Percentiles rank a stretch among this genome's conserved stretches.
phyloP scores from a whole-genome alignment of 2,888 invertebrate genomes.

The Dorcus parallelipipedus region DNA sequence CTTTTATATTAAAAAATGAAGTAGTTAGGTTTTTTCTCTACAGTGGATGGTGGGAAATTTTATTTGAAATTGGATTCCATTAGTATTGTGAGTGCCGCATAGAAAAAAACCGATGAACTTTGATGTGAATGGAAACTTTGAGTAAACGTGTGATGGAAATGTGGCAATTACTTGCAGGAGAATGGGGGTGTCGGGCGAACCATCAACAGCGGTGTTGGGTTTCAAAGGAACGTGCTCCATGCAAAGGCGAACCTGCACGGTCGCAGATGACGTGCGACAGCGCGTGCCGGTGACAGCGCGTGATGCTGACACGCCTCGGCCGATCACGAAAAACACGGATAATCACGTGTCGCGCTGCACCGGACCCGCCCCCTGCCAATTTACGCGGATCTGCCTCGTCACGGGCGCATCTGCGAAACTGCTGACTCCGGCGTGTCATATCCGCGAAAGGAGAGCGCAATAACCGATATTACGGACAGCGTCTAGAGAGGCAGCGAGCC shows the following conservation, averaged over 20 bases:
- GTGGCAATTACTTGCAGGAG: not conserved
- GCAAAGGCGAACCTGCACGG: not conserved
- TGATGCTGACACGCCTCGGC: conserved; percentile 37
- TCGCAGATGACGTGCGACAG: conserved; percentile 14
- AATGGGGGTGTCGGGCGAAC: not conserved
- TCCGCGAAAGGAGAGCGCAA: conserved; percentile 1
- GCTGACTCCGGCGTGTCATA: not conserved
- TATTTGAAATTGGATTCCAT: too few relatives aligned
- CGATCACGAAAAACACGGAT: conserved; percentile 40
- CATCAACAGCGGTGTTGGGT: too few relatives aligned
- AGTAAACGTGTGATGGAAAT: too few relatives aligned
- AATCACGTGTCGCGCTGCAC: conserved; percentile 41
- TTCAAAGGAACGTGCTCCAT: not conserved
- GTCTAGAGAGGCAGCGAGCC: conserved; percentile 14
- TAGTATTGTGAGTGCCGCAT: too few relatives aligned
- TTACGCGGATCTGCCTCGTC: conserved; percentile 23
- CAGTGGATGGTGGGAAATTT: too few relatives aligned
- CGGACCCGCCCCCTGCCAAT: conserved; percentile 29
- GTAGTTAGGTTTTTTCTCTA: too few relatives aligned
- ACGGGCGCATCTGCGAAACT: not conserved
- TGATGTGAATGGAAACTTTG: too few relatives aligned
- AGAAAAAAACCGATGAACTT: too few relatives aligned
- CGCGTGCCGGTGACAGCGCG: conserved; percentile 27
- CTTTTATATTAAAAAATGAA: too few relatives aligned
- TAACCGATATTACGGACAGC: conserved; percentile 8